phyloP scores from a whole-genome alignment of 2,797 vertebrate species.

The Enteromius mattozi region DNA sequence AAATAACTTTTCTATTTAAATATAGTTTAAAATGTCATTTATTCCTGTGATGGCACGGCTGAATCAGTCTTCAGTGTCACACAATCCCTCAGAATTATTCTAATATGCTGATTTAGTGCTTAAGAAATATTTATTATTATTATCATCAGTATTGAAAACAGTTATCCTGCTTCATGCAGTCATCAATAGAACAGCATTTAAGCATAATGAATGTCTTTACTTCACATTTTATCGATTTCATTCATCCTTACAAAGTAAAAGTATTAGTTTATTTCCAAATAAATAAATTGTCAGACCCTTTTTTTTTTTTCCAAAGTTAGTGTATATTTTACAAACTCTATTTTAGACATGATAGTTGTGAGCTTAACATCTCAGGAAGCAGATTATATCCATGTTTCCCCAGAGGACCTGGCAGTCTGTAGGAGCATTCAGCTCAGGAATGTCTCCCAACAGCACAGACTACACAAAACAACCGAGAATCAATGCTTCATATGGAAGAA shows the following conservation, averaged over 20 bases:
- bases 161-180: not conserved
- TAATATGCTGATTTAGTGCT: not conserved
- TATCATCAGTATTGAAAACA: not conserved
- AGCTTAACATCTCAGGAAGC: conserved; percentile 1
- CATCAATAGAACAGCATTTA: not conserved
- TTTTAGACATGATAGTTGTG: not conserved
- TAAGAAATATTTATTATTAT: not conserved
- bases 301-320: too few relatives aligned
- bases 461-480: not conserved
- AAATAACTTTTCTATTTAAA: too few relatives aligned
- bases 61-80: not conserved
- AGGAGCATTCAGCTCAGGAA: not conserved
- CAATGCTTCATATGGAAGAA: not conserved
- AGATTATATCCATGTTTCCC: conserved; percentile 17
- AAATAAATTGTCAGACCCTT: not conserved
- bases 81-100: not conserved
- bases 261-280: not conserved
- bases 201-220: not conserved
- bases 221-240: not conserved
- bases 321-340: not conserved
- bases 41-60: not conserved
- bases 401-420: not conserved
- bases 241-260: not conserved
- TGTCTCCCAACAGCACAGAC: not conserved
- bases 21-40: not conserved